Conservation (phyloP, 2,113 vertebrate species). For the Felis chaus region DNA sequence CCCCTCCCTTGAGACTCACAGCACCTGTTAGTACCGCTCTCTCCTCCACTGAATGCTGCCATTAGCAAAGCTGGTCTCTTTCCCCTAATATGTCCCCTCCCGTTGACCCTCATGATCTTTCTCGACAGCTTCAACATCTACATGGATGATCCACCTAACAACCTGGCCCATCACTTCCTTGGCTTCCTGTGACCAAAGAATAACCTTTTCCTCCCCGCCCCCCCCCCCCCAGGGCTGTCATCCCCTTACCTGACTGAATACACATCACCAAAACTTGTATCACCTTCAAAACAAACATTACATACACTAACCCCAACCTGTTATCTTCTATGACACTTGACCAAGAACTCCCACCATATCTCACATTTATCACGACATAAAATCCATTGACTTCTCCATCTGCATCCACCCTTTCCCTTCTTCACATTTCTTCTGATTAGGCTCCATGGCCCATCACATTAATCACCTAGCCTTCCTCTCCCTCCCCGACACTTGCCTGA, state of each 20-base stretch:
- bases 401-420: neutral
- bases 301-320: neutral
- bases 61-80: neutral
- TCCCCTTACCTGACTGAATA: neutral
- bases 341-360: neutral
- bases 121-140: neutral
- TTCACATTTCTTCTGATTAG: neutral
- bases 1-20: neutral
- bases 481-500: neutral
- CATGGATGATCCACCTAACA: neutral
- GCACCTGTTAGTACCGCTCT: neutral
- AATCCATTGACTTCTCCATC: neutral
- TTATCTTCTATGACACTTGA: neutral
- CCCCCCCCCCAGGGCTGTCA: too few species aligned
- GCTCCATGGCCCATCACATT: neutral
- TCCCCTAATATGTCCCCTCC: too few species aligned
- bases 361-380: neutral
- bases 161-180: neutral
- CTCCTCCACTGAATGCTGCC: neutral
- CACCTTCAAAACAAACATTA: neutral
- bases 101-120: neutral
- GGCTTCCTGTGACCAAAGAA: neutral
- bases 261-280: neutral
- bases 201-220: neutral
- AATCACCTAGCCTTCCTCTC: too few species aligned